Evolutionary conservation across 2,797 vertebrate species (phyloP), one percentile per base, ranked within the genome.

Genomic region (Syndactyla subalaris): DNA sequence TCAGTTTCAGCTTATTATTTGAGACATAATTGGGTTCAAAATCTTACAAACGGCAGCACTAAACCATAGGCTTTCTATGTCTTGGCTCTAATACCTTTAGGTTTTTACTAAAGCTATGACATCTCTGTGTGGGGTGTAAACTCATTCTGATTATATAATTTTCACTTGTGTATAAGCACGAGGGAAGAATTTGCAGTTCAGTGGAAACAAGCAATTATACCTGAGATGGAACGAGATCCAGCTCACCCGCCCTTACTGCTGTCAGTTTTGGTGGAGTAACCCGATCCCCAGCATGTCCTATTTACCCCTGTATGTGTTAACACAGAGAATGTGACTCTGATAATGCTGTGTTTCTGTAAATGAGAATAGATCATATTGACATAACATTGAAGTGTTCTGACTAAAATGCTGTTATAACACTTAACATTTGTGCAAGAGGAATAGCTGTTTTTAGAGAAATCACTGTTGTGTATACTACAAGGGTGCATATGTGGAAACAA

Each of bases 181-280:
- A 70, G 8, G 51, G 74, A 76, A 79, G 41, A 87, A 91, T 74
- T 82, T 85, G 7, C 16, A 72, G 7, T 73, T 94, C n/a, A 49
- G 39, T 88, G 52, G 22, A 68, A 92, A 54, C 9, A 32, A 84
- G 4, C 1, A 79, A 19, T 67, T 93, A 45, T 73, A 7, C 29
- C 39, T 49, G 41, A 74, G 32, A 34, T 3, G 4, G 30, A 67
- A 23, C 0, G 7, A 14, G 7, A 71, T 54, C 57, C 49, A 71
- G 18, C 16, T 80, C 34, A 72, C 4, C 2, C 2, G 1, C 7
- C 29, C 32, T 57, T 54, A 61, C 6, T 1, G 0, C 26, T 91
- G 49, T 27, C n/a, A 71, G 9, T 46, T 74, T 43, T 65, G 4
- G 12, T 15, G 17, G 7, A 66, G 21, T 61, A 65, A 70, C 5